phyloP scores from a whole-genome alignment of 2,113 vertebrate genomes.

The Zootoca vivipara region DNA sequence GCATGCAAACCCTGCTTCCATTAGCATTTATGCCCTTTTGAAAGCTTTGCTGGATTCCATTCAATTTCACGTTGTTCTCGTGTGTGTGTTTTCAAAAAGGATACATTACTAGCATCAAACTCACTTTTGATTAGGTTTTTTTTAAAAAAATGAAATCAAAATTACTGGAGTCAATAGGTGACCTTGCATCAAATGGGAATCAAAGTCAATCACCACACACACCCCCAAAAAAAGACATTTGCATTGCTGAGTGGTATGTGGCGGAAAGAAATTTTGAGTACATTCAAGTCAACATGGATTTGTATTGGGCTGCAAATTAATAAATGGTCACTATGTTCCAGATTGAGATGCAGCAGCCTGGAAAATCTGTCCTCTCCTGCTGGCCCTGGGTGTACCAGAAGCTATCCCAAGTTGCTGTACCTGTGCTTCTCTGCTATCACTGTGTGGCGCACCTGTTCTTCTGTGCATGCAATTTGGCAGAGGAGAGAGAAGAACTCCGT shows the following conservation, averaged over 20 bases:
- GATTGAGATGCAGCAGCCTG: not conserved
- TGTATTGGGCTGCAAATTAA: not conserved
- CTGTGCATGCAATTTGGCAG: too few species aligned
- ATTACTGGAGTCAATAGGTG: not conserved
- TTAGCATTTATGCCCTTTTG: not conserved
- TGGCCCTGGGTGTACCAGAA: not conserved
- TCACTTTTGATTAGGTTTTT: not conserved
- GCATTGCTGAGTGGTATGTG: not conserved
- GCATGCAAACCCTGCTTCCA: not conserved
- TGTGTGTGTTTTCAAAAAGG: not conserved
- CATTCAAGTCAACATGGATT: not conserved
- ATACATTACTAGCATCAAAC: not conserved
- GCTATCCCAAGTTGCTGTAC: not conserved
- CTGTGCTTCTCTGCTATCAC: too few species aligned
- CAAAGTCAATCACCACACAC: not conserved
- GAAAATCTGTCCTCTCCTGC: not conserved
- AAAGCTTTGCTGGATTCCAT: not conserved
- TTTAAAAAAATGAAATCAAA: not conserved
- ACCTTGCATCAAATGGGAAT: not conserved
- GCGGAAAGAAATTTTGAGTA: not conserved
- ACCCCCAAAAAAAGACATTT: not conserved
- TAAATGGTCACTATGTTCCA: not conserved
- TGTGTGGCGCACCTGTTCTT: too few species aligned
- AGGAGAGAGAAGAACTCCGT: too few species aligned
- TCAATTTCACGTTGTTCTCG: too few species aligned